Conservation (phyloP, 2,797 vertebrate genomes). For the Onychomys torridus region DNA sequence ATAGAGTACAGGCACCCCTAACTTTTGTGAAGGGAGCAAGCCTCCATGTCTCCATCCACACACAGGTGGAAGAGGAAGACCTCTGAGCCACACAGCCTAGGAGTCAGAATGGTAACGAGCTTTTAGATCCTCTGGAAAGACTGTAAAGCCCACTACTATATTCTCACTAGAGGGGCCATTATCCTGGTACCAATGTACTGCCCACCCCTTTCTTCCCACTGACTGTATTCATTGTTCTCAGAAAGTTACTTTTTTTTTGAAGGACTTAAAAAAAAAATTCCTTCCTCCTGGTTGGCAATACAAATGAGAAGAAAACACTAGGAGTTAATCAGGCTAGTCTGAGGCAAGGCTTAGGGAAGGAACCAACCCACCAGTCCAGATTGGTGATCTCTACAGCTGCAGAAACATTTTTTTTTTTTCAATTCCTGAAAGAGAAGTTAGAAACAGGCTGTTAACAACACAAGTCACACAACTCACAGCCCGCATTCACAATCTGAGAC, state of each 20-base stretch:
- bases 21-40: neutral
- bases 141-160: neutral
- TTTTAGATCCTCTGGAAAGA: neutral
- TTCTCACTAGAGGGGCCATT: neutral
- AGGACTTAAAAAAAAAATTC: neutral
- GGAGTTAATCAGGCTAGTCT: constrained; percentile 35
- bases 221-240: neutral
- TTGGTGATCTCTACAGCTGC: constrained; percentile 81
- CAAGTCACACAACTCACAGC: neutral
- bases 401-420: constrained; percentile 75
- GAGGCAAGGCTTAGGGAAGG: constrained; percentile 50
- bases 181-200: neutral
- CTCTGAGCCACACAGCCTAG: neutral
- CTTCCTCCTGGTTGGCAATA: neutral
- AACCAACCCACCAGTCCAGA: constrained; percentile 78
- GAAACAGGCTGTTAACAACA: constrained; percentile 76
- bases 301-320: constrained; percentile 19
- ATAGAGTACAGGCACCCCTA: neutral
- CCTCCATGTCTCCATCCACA: neutral
- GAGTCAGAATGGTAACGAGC: neutral
- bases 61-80: neutral
- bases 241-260: neutral
- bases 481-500: constrained; percentile 58
- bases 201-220: neutral
- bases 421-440: constrained; percentile 83